Base-by-base conservation (phyloP, 2,113 vertebrate species). In the Drymodes brunneopygia region DNA sequence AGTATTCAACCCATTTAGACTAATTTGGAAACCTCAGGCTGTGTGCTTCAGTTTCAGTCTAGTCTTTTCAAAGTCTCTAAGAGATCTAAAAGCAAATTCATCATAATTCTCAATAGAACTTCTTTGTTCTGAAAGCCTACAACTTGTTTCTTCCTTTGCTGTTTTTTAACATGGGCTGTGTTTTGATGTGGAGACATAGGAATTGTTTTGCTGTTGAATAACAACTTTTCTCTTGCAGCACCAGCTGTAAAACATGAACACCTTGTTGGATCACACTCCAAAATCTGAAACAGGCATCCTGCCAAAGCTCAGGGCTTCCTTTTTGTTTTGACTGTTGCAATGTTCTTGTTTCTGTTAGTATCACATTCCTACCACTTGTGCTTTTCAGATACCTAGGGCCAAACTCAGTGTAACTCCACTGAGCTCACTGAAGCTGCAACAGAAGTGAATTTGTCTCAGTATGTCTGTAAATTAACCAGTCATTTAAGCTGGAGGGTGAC, bases 401-500 rank as follows among this genome's bases (percentile, higher is more conserved):
- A 73, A 90, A 88, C 61, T 90, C 11, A 67, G n/a, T 53, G 44
- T 40, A 96, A 82, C 58, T 93, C 38, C 81, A 53, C 47, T 73
- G 64, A 89, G 81, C 62, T 74, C 71, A 71, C 2, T 20, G 56
- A 54, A 90, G 81, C 88, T 94, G 81, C 73, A 90, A 72, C 72
- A 96, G 58, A 94, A 61, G 35, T n/a, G 73, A 90, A 81, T 79
- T 94, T 93, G 90, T 88, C 81, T 92, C 80, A 61, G 81, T 91
- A 87, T 36, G 86, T 51, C 92, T 97, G 94, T 92, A 92, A 88
- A 87, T 96, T 96, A 96, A 93, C 69, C 88, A 96, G 92, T 84
- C 88, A 88, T 84, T 96, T 88, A 84, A 96, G 69, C 86, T 96
- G 93, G 85, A 95, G 81, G 92, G 86, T 95, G 92, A 96, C 86